Evolutionary conservation across 2,888 invertebrate species (phyloP).

Genomic region (Philaethria dido): DNA sequence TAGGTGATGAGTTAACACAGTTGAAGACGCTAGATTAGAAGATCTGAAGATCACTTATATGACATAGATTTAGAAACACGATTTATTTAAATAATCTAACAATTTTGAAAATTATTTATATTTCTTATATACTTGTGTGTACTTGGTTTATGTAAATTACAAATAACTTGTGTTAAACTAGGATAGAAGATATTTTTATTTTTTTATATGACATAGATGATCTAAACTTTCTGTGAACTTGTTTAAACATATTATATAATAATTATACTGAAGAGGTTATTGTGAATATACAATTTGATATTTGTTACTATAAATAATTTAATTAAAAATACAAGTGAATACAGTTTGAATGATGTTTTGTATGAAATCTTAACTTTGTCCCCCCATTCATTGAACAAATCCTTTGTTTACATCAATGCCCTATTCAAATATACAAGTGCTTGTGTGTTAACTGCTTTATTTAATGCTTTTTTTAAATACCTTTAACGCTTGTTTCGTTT

Average conservation of each 20-base stretch:
- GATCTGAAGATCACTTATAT: conserved; percentile 15
- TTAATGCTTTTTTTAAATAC: not conserved
- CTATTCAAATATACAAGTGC: not conserved
- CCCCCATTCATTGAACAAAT: conserved; percentile 9
- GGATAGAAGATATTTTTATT: not conserved
- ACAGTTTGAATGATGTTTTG: not conserved
- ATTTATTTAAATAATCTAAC: not conserved
- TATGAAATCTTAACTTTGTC: not conserved
- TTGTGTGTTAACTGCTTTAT: conserved; percentile 2
- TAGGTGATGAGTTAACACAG: conserved; percentile 25
- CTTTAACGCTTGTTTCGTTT: not conserved
- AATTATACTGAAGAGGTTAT: not conserved
- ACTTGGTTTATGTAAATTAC: conserved; percentile 1
- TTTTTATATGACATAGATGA: not conserved
- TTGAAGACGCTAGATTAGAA: conserved; percentile 17
- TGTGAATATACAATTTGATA: not conserved
- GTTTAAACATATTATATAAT: not conserved
- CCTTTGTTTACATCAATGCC: conserved; percentile 9
- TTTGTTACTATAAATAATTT: not conserved
- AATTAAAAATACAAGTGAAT: not conserved
- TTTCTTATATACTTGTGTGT: not conserved
- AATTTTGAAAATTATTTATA: not conserved
- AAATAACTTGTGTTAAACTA: conserved; percentile 1
- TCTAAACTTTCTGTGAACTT: not conserved
- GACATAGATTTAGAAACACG: not conserved